phyloP scores from a whole-genome alignment of 2,113 vertebrate genomes.

The Bufo bufo region DNA sequence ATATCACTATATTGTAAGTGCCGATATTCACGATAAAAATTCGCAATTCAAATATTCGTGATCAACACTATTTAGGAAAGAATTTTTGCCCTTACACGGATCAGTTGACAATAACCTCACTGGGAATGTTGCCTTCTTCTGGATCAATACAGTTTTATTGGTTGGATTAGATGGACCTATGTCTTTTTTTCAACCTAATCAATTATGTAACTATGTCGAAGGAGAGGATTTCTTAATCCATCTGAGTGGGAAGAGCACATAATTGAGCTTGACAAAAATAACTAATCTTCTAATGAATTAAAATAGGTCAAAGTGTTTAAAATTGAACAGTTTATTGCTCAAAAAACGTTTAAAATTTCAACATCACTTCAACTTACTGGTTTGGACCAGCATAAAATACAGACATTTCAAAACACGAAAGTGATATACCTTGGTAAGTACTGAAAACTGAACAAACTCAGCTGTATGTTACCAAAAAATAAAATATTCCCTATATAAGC shows the following conservation, averaged over 20 bases:
- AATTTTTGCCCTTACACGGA: too few species aligned
- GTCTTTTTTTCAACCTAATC: too few species aligned
- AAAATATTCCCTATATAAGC: neutral
- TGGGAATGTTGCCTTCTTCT: too few species aligned
- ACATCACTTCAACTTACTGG: constrained; percentile 52
- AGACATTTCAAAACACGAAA: constrained; percentile 51
- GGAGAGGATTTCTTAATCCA: neutral
- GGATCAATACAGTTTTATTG: too few species aligned
- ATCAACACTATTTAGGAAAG: too few species aligned
- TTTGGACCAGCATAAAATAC: constrained; percentile 43
- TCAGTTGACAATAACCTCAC: too few species aligned
- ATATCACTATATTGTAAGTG: too few species aligned
- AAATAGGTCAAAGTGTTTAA: constrained; percentile 8
- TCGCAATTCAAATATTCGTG: too few species aligned
- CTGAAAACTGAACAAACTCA: constrained; percentile 14
- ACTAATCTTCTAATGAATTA: constrained; percentile 16
- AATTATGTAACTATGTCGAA: too few species aligned
- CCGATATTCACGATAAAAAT: too few species aligned
- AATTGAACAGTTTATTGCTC: constrained; percentile 56
- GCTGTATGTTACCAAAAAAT: constrained; percentile 11
- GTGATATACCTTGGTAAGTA: constrained; percentile 37
- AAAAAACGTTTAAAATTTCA: constrained; percentile 50
- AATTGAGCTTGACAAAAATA: neutral
- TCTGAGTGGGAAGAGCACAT: neutral
- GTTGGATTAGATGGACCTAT: too few species aligned